Evolutionary conservation across 2,888 invertebrate species (phyloP), one percentile per base, ranked within the genome.

Genomic region (Lepidonotus clava): DNA sequence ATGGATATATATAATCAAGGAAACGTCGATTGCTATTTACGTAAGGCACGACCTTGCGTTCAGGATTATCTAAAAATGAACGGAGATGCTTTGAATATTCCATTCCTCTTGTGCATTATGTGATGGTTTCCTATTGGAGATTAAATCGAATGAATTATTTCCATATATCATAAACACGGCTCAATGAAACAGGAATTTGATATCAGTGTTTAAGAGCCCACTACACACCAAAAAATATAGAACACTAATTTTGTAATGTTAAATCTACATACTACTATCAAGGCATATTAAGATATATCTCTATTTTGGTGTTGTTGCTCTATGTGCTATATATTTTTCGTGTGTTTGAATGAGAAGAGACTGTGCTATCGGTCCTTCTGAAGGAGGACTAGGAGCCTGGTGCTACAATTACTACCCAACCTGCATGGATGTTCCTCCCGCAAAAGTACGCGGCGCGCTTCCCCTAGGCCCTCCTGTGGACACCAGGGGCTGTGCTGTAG

Each of bases 331-430:
- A 71, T 71, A n/a, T 71, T 71, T 71, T 36, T 11, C 46, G 71
- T 71, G 38, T 71, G 71, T 71, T 38, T 71, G 38, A 34, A 61
- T 61, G 24, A 61, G 14, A 61, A 5, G 71, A 71, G 36, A 11
- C 5, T 36, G 71, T 71, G 71, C n/a, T 34, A 36, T 18, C 18
- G n/a, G 18, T 5, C 71, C 71, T 36, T 36, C 38, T 21, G 71
- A 38, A 34, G 71, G 36, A 38, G 71, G 8, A 34, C 34, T 32
- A 67, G 14, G 61, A 71, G 71, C 71, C 71, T 71, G 71, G 71
- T 71, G 71, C 71, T 71, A 71, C 34, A 11, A 71, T n/a, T 34
- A 71, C 36, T 71, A 71, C 71, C 71, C 71, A n/a, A 34, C 38
- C 38, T 71, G 71, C 36, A 71, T 71, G 71, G 71, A 71, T 71